These are phyloP conservation scores for Chaetoderma sp. DNA, from an alignment of 2,888 invertebrate genomes.

Conservation along the genomic window DNA sequence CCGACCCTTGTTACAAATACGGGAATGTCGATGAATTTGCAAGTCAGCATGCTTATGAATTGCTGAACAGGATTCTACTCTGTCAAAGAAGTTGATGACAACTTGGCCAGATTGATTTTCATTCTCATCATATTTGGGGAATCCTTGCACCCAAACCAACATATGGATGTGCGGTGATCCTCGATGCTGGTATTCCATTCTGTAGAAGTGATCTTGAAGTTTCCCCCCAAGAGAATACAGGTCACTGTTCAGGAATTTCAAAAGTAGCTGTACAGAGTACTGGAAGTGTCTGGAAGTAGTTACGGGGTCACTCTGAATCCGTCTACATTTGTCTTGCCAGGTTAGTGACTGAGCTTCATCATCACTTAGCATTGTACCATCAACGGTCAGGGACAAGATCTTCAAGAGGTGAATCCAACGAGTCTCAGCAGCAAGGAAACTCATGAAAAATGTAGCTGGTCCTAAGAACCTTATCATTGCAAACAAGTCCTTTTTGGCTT, in stretches of 20 bases:
- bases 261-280: neutral
- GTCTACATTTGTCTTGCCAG: neutral
- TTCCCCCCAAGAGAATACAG: neutral
- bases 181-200: slow-evolving; percentile 11
- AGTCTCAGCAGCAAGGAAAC: slow-evolving; percentile 1
- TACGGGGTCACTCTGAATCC: slow-evolving; percentile 2
- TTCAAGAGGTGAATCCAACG: neutral
- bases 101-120: no score
- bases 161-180: slow-evolving; percentile 3
- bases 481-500: slow-evolving; percentile 2
- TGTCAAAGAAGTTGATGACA: no score
- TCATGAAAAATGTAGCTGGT: slow-evolving; percentile 7
- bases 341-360: neutral
- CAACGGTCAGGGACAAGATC: neutral
- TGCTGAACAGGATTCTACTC: neutral
- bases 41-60: neutral
- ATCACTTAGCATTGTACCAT: neutral
- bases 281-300: slow-evolving; percentile 3
- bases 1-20: neutral
- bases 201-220: no score
- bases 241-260: neutral
- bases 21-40: neutral
- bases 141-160: neutral
- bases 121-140: no score
- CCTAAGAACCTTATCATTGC: neutral